Conservation (phyloP, 1,140 invertebrate genomes). For the Coptotermes formosanus region DNA sequence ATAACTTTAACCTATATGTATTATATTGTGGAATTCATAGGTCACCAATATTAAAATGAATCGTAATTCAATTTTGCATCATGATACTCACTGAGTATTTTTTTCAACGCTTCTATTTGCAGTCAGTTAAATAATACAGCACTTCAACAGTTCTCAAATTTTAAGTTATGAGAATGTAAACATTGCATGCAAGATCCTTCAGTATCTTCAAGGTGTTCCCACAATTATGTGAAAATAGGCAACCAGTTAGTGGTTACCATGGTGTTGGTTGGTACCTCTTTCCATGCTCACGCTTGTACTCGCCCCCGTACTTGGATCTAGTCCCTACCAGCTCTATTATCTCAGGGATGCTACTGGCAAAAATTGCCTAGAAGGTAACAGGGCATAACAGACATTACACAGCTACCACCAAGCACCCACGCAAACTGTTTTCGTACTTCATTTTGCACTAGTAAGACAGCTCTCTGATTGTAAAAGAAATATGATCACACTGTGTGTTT, state of each 20-base stretch:
- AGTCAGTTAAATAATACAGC: no score
- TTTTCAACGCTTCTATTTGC: no score
- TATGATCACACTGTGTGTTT: no score
- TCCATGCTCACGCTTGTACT: conserved; percentile 96
- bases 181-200: neutral
- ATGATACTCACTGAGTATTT: no score
- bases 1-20: no score
- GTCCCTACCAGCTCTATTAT: conserved; percentile 98
- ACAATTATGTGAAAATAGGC: neutral
- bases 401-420: conserved; percentile 41
- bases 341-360: conserved; percentile 98
- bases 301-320: conserved; percentile 96
- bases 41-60: no score
- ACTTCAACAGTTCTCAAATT: no score
- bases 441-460: no score
- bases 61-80: no score
- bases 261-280: conserved; percentile 74
- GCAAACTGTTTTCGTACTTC: neutral
- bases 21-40: no score
- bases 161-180: no score
- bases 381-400: conserved; percentile 43
- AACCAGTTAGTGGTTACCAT: neutral
- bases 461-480: no score
- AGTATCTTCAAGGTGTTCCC: neutral
- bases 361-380: conserved; percentile 79